phyloP scores from a whole-genome alignment of 2,113 vertebrate genomes.

The Pipa parva region DNA sequence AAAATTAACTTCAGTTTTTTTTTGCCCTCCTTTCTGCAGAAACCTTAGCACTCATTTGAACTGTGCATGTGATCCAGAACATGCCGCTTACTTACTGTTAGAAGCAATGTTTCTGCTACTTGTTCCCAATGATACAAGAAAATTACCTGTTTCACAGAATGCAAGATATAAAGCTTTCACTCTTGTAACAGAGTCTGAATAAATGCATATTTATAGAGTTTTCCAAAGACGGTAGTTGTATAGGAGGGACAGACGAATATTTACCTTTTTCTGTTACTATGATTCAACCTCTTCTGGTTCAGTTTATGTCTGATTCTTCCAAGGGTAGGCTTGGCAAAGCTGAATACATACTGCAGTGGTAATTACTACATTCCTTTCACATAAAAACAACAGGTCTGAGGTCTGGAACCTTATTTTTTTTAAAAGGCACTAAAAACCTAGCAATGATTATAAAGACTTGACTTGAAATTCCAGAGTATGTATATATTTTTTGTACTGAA shows the following conservation, averaged over 20 bases:
- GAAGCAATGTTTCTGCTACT: too few relatives aligned
- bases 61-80: neutral
- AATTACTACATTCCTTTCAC: slow-evolving; percentile 3
- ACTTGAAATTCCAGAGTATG: too few relatives aligned
- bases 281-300: slow-evolving; percentile 51
- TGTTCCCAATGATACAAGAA: too few relatives aligned
- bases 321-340: neutral
- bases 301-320: slow-evolving; percentile 7
- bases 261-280: slow-evolving; percentile 43
- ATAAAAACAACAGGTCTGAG: slow-evolving; percentile 9
- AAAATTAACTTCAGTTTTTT: neutral
- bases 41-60: neutral
- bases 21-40: neutral
- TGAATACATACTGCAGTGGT: neutral
- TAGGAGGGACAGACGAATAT: neutral
- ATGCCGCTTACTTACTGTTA: too few relatives aligned
- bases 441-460: too few relatives aligned
- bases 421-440: too few relatives aligned
- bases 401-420: neutral
- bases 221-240: too few relatives aligned
- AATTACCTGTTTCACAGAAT: too few relatives aligned
- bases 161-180: too few relatives aligned
- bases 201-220: too few relatives aligned
- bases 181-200: too few relatives aligned
- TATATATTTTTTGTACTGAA: too few relatives aligned